Conservation (phyloP, 1,140 invertebrate species). For the Thaumatotibia leucotreta region DNA sequence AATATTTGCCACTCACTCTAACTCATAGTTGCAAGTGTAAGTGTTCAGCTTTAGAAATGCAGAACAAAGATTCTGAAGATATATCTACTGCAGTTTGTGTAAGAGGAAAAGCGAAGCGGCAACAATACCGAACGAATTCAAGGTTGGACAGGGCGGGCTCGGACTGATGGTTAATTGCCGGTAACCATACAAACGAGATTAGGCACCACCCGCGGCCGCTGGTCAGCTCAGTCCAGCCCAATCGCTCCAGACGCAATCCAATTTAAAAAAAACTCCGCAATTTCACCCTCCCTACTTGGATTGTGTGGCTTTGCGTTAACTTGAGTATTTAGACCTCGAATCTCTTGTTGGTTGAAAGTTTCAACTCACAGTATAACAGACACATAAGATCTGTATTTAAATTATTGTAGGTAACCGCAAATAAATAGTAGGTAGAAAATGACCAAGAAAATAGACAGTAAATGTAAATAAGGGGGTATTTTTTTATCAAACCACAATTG, state of each 20-base stretch:
- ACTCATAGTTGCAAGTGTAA: too few species aligned
- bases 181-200: conserved; percentile 57
- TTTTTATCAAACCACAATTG: conserved; percentile 23
- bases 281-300: conserved; percentile 1
- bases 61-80: background rate
- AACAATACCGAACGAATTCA: background rate
- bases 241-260: conserved; percentile 46
- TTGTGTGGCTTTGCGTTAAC: conserved; percentile 9
- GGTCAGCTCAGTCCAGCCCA: conserved; percentile 21
- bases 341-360: background rate
- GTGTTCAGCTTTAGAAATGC: background rate
- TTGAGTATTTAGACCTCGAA: background rate
- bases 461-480: conserved; percentile 2
- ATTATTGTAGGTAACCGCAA: too few species aligned
- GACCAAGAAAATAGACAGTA: background rate
- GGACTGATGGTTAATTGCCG: conserved; percentile 48
- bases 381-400: background rate
- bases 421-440: too few species aligned
- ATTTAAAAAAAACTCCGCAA: conserved; percentile 31
- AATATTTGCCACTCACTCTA: too few species aligned
- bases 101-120: background rate
- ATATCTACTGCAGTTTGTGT: background rate
- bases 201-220: conserved; percentile 30
- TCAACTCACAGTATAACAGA: background rate
- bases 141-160: background rate